Base-by-base conservation (phyloP, 2,888 invertebrate species). In the Myathropa florea region DNA sequence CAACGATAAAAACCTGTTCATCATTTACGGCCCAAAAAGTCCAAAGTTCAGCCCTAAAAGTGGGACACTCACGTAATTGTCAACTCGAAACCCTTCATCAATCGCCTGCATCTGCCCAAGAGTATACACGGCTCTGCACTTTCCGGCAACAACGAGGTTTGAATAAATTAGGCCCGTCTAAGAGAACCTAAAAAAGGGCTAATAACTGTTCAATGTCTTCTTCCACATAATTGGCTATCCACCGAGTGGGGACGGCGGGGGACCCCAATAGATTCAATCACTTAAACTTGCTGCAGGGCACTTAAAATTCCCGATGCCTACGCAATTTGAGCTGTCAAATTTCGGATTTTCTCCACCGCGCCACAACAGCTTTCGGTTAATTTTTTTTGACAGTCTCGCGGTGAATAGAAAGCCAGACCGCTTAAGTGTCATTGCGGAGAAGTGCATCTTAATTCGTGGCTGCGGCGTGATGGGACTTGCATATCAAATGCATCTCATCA, bases 391-490 rank as follows among this genome's bases (percentile, higher is more conserved):
- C 46, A 46, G 46, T 46, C 46, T 46, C 46, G 46, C 46, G 46
- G 46, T 18, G 61, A 65, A 82, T 67, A 82, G 60, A 71, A 77
- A 76, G 55, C 76, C 30, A 59, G 46, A 33, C 18, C 46, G 46
- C 18, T 46, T 46, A 68, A 57, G 24, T 36, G 55, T 18, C 18
- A 6, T 21, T 28, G 55, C 39, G 12, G 26, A 72, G 46, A 81
- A 75, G 33, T 82, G 75, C 76, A 82, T 75, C 63, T 33, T 76
- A 81, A 70, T 68, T 68, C 33, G n/a, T 46, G 36, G 57, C 14
- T 6, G 39, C 18, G 7, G n/a, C 68, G 46, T 46, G 61, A 57
- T 70, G 59, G 63, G 64, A 70, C 75, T 4, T 59, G 68, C 70
- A 70, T 70, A 75, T 70, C 36, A 60, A 81, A 57, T 33, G 46